These are phyloP conservation scores for Eucidaris tribuloides DNA, from an alignment of 35 echinoderm and acorn worm genomes.

Conservation along the genomic window DNA sequence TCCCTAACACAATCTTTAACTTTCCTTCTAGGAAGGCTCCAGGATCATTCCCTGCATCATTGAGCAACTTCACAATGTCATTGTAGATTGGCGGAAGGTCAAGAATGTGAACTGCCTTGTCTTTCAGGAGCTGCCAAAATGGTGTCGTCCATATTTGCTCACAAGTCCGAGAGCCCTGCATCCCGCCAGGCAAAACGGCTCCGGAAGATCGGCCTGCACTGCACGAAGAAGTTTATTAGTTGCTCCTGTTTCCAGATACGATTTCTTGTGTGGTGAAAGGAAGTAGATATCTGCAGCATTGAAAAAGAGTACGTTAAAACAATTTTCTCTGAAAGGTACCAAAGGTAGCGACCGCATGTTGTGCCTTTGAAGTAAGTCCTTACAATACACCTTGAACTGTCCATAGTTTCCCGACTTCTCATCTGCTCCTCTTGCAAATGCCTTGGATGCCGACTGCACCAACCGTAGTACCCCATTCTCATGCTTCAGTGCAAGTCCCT, in stretches of 20 bases:
- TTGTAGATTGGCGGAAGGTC: background rate
- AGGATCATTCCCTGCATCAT: background rate
- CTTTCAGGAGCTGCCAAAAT: background rate
- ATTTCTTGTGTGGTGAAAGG: background rate
- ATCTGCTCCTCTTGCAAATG: conserved; percentile 16
- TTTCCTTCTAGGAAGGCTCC: conserved; percentile 5
- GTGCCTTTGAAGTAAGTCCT: conserved; percentile 4
- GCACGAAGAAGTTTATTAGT: background rate
- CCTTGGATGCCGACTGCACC: background rate
- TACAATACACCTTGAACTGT: background rate
- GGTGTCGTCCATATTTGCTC: background rate
- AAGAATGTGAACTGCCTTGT: conserved; percentile 14
- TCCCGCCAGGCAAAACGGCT: background rate
- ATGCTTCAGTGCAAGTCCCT: background rate
- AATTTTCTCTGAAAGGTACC: background rate
- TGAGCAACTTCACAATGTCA: background rate
- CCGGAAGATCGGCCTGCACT: background rate
- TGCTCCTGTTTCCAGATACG: background rate
- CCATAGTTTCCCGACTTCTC: background rate
- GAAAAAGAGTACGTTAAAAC: conserved; percentile 6
- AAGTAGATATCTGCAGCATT: conserved; percentile 17
- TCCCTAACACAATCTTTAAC: no score
- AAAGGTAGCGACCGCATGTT: conserved; percentile 2
- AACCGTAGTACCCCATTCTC: conserved; percentile 10
- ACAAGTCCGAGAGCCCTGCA: conserved; percentile 10